Evolutionary conservation across 1,140 invertebrate genomes (phyloP), one percentile per base, ranked within the genome.

Genomic region (Cotesia vestalis): DNA sequence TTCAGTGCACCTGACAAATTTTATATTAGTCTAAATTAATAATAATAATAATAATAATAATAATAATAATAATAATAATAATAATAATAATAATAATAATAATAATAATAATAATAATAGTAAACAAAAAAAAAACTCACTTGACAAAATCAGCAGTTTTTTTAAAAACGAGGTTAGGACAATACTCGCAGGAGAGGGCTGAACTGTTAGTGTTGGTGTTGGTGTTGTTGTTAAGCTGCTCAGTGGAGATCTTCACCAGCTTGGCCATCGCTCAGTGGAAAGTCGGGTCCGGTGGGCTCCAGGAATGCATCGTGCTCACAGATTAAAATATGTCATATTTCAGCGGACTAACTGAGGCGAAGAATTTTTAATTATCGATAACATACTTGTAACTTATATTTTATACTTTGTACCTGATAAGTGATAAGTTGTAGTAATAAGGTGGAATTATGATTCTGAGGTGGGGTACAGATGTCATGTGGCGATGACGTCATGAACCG

Each of bases 151-250:
- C 85, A 75, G 83, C 81, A 68, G 84, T 81, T 62, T 83, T 78
- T 40, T 86, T 87, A 74, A 87, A 87, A 66, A 79, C 79, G 71
- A 86, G 83, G 81, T 87, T 86, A 80, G 79, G 38, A 40, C 86
- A 87, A 73, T 87, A 84, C 73, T 86, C 84, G 70, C 86, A 88
- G 6, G 34, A 52, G 14, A 79, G 53, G 61, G 83, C 72, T 63
- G 79, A 1, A 27, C 27, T 27, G 27, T 27, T 80, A 12, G 17
- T 17, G 17, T 27, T 80, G 12, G 17, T 17, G 17, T 27, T 80
- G 12, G 79, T 27, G 14, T 80, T 66, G n/a, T 80, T 67, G 46
- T 83, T 84, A 53, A 46, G 40, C 11, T 46, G 40, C 8, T 46
- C 40, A 8, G 11, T 2, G 9, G 79, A 75, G 72, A 78, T 73